Evolutionary conservation across 2,113 vertebrate species (phyloP), one percentile per base, ranked within the genome.

Genomic region (Syrrhaptes paradoxus): DNA sequence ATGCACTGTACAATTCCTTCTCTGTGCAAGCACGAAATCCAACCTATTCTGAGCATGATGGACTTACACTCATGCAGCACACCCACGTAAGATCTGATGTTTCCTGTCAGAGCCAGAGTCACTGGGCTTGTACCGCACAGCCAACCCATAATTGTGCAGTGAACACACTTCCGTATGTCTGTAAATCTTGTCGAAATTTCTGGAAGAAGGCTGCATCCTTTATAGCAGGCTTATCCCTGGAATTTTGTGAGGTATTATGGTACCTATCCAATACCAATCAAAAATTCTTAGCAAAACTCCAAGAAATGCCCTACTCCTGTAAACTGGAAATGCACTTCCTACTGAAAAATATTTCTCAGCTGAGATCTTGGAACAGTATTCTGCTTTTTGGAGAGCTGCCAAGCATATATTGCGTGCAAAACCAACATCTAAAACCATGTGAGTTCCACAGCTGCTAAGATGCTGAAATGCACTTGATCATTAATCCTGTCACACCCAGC

Each of bases 381-480:
- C 52, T 57, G 68, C 3, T 81, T 91, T 92, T 82, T 97, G 96
- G 97, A 97, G 45, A n/a, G 45, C 79, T 85, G 96, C 94, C 97
- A 97, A 94, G 68, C 63, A 90, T 87, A 97, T 72, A 96, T 67
- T 89, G 85, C 89, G 87, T 95, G 73, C 46, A 95, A 87, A 92
- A 80, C 70, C 67, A 95, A 82, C 72, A 91, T 85, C 58, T 57
- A 78, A 93, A 94, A 75, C 85, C 80, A 75, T 55, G 75, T 4
- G 2, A 95, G 72, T 43, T 71, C 87, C 93, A 84, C 87, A 96
- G 96, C 78, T 96, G 67, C 88, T 76, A 88, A 88, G 88, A 92
- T 93, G 96, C 78, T 95, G 94, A 97, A 97, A 97, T 77, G 90
- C 38, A 90, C 94, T 96, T 81, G 80, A 95, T 88, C 85, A 96